A percentile compares a stretch with the other conserved stretches of the same genome.
Conservation (phyloP, 2,888 invertebrate species). For the Opisthograptis luteolata region DNA sequence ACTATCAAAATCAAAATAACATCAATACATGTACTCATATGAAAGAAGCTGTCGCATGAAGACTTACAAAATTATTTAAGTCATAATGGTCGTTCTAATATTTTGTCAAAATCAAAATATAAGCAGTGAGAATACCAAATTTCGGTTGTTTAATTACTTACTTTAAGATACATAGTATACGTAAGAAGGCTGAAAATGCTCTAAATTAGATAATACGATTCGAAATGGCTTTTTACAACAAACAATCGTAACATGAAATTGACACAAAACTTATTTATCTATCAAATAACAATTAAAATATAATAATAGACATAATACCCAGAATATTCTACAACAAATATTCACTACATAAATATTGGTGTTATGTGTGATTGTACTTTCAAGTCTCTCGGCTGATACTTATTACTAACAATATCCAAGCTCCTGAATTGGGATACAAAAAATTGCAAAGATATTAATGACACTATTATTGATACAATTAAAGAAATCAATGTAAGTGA, state of each 20-base stretch:
- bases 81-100: too few relatives aligned
- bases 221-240: slow-evolving; percentile 4
- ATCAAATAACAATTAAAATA: slow-evolving; percentile 28
- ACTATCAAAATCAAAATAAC: neutral
- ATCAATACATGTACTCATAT: too few relatives aligned
- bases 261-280: slow-evolving; percentile 54
- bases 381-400: slow-evolving; percentile 54
- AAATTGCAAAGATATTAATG: slow-evolving; percentile 14
- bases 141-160: neutral
- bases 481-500: neutral
- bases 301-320: slow-evolving; percentile 53
- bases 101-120: neutral
- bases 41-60: slow-evolving; percentile 11
- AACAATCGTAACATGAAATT: slow-evolving; percentile 56
- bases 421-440: slow-evolving; percentile 22
- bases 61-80: neutral
- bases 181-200: neutral
- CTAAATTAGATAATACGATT: slow-evolving; percentile 2
- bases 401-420: slow-evolving; percentile 44
- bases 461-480: slow-evolving; percentile 16
- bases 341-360: slow-evolving; percentile 56
- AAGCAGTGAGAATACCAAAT: too few relatives aligned
- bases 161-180: neutral
- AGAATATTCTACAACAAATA: slow-evolving; percentile 80
- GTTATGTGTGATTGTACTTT: slow-evolving; percentile 66